Base-by-base conservation (phyloP, 2,888 invertebrate genomes). In the Cryptus viduatorius region DNA sequence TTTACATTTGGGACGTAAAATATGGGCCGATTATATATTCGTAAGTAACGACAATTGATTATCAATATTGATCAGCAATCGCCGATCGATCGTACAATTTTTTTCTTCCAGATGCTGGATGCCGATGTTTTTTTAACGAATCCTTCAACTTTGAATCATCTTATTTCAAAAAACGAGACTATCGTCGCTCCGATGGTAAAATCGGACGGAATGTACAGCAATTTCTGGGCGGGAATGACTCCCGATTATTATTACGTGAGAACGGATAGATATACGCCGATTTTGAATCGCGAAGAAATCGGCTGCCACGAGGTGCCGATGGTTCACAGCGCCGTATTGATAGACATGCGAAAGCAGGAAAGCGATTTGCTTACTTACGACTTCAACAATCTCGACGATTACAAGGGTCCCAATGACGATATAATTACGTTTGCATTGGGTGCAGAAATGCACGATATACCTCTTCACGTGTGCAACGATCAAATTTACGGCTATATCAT, bases 211-310 rank as follows among this genome's bases (percentile, higher is more conserved):
- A 94, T 97, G 50, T 99, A 99, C 93, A 98, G 98, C 19, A 99
- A 99, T 94, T 99, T 98, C 94, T 99, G 99, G 99, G 97, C 97
- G 89, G 99, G 97, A 3, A 98, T 99, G 97, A 96, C 97, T 0
- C 95, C 96, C 0, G 95, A 97, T 84, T 98, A 97, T 92, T 97
- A 98, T 92, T 98, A 98, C 91, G 94, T 95, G 87, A 95, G 98
- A 89, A 97, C 98, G 0, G 97, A 97, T 4, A 96, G 97, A 64
- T 99, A 99, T 92, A 96, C 96, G 89, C 96, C 96, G 1, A 97
- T 99, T 71, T 94, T 98, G 61, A 95, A 96, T 85, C 94, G 96
- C 14, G 95, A 96, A 82, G 95, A 95, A 77, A 91, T 94, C 0
- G 98, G 98, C 0, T 97, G 97, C 90, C 97, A 97, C 91, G 90